These are phyloP conservation scores for Nannospalax galili DNA, from an alignment of 2,113 vertebrate genomes.

Conservation along the genomic window DNA sequence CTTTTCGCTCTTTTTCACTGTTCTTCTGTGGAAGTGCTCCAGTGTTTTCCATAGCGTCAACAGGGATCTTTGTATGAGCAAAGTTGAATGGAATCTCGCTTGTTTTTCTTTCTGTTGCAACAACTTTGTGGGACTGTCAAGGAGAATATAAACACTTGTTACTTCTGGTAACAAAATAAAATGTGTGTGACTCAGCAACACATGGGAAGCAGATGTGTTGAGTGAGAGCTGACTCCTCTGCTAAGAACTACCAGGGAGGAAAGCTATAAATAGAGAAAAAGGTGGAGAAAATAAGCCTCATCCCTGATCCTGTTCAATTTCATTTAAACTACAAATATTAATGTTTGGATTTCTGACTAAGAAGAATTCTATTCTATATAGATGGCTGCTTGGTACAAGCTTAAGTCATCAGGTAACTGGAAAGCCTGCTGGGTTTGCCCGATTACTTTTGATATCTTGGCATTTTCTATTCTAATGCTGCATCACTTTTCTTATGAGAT, in stretches of 20 bases:
- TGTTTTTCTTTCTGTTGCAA: slow-evolving; percentile 69
- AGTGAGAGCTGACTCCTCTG: slow-evolving; percentile 69
- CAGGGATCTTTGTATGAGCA: slow-evolving; percentile 65
- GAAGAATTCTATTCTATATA: not conserved
- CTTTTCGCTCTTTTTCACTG: slow-evolving; percentile 52
- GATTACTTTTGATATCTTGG: not conserved
- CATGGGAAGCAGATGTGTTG: slow-evolving; percentile 82
- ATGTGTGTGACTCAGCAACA: slow-evolving; percentile 80
- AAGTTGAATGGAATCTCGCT: slow-evolving; percentile 77
- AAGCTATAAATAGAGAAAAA: slow-evolving; percentile 66
- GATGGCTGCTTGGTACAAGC: not conserved
- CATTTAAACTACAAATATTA: not conserved
- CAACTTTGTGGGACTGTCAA: slow-evolving; percentile 76
- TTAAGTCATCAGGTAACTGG: not conserved
- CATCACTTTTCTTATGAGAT: not conserved
- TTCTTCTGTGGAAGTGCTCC: not conserved
- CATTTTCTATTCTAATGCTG: not conserved
- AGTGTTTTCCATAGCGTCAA: slow-evolving; percentile 1
- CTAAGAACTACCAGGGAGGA: slow-evolving; percentile 56
- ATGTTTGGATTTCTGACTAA: not conserved
- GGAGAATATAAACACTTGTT: slow-evolving; percentile 84
- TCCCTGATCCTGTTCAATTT: not conserved
- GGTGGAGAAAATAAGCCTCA: not conserved
- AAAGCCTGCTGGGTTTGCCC: not conserved
- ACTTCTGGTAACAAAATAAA: slow-evolving; percentile 75